Conservation (phyloP, 2,797 vertebrate species). For the Trachurus trachurus region DNA sequence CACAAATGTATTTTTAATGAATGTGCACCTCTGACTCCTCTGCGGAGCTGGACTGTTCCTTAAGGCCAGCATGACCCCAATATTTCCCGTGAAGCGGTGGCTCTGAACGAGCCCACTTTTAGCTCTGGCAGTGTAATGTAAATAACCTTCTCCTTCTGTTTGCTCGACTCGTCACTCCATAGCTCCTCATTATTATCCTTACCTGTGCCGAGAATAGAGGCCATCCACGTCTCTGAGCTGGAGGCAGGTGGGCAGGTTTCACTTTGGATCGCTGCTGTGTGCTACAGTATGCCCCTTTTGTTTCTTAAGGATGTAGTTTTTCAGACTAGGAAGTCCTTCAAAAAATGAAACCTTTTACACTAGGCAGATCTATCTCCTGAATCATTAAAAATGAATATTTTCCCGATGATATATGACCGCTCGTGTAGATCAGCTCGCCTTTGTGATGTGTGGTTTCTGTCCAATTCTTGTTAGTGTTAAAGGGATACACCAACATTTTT, state of each 20-base stretch:
- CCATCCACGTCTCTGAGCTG: constrained; percentile 23
- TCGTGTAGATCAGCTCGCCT: constrained; percentile 3
- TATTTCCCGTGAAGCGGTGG: constrained; percentile 81
- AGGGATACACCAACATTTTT: no score
- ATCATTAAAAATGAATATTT: constrained; percentile 33
- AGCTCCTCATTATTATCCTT: constrained; percentile 50
- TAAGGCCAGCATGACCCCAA: constrained; percentile 87
- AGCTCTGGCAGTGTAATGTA: constrained; percentile 50
- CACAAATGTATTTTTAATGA: constrained; percentile 89
- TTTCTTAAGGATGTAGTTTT: constrained; percentile 21
- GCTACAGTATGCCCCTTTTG: neutral
- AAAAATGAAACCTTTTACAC: constrained; percentile 13
- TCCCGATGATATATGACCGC: constrained; percentile 9
- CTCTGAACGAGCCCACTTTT: constrained; percentile 56
- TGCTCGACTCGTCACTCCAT: constrained; percentile 54
- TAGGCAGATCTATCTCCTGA: neutral
- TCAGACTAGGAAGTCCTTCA: constrained; percentile 25
- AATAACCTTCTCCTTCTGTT: constrained; percentile 63
- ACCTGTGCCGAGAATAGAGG: constrained; percentile 30
- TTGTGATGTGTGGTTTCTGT: neutral
- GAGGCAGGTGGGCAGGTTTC: constrained; percentile 48
- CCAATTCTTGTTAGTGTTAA: constrained; percentile 3
- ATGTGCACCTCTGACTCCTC: constrained; percentile 89
- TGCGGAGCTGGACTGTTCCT: constrained; percentile 87
- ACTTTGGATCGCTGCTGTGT: constrained; percentile 53